phyloP scores from a whole-genome alignment of 2,113 vertebrate species.

The Larimichthys crocea region DNA sequence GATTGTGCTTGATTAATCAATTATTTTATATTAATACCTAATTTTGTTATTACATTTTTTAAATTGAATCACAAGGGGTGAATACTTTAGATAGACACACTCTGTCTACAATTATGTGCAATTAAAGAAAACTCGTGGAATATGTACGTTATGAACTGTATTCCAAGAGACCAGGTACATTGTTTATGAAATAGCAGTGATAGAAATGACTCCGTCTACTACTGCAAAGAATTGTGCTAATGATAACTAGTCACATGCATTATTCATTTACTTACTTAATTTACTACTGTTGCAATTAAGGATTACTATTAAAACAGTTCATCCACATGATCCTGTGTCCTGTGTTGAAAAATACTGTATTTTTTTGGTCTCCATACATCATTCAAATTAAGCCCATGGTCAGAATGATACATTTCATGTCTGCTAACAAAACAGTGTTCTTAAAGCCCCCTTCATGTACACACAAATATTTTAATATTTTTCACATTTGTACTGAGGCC shows the following conservation, averaged over 20 bases:
- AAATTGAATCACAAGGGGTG: not conserved
- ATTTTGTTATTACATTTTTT: no score
- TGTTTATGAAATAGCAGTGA: slow-evolving; percentile 4
- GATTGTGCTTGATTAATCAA: not conserved
- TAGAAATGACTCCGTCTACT: not conserved
- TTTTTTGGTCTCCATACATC: not conserved
- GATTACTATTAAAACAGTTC: not conserved
- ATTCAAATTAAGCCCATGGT: not conserved
- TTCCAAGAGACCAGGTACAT: not conserved
- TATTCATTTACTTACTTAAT: not conserved
- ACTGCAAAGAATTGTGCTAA: not conserved
- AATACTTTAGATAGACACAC: not conserved
- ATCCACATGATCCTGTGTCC: not conserved
- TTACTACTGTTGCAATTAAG: not conserved
- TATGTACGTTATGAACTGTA: not conserved
- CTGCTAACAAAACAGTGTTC: not conserved
- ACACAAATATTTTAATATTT: not conserved
- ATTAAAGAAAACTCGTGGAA: not conserved
- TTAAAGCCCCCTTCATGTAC: not conserved
- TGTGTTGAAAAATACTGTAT: not conserved
- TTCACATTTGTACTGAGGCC: not conserved
- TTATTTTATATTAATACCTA: not conserved
- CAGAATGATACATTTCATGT: not conserved
- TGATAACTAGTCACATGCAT: slow-evolving; percentile 12
- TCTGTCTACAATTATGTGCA: not conserved